phyloP scores from a whole-genome alignment of 2,113 vertebrate species.

The Amphiprion percula region DNA sequence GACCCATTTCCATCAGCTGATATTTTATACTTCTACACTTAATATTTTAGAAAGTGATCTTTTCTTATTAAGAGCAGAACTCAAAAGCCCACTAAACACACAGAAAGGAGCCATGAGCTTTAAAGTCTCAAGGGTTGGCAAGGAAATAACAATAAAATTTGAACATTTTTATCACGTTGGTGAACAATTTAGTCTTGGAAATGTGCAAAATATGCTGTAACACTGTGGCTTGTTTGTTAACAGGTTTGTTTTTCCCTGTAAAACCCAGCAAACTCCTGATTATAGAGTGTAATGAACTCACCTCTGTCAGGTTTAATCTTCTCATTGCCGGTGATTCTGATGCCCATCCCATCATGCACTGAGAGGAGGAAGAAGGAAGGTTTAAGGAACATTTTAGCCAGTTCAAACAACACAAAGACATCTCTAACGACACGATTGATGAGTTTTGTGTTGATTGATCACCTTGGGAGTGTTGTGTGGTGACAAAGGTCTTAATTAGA shows the following conservation, averaged over 20 bases:
- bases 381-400: not conserved
- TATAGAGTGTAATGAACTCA: constrained; percentile 69
- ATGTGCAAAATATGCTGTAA: no score
- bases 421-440: not conserved
- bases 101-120: no score
- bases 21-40: no score
- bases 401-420: not conserved
- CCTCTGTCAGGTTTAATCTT: constrained; percentile 92
- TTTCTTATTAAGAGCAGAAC: not conserved
- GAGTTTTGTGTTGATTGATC: constrained; percentile 41
- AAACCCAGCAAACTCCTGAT: no score
- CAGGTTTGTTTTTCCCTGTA: no score
- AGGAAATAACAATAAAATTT: no score
- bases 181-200: no score
- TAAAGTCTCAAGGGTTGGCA: no score
- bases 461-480: constrained; percentile 96
- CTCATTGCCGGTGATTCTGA: constrained; percentile 94
- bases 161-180: no score
- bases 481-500: constrained; percentile 96
- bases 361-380: constrained; percentile 59
- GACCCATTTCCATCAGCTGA: not conserved
- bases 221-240: no score
- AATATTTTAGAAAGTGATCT: not conserved
- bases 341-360: constrained; percentile 96
- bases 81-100: no score